A percentile compares a stretch with the other conserved stretches of the same genome.
Evolutionary conservation across 1,140 invertebrate species (phyloP).

Genomic region (Habropoda laboriosa): DNA sequence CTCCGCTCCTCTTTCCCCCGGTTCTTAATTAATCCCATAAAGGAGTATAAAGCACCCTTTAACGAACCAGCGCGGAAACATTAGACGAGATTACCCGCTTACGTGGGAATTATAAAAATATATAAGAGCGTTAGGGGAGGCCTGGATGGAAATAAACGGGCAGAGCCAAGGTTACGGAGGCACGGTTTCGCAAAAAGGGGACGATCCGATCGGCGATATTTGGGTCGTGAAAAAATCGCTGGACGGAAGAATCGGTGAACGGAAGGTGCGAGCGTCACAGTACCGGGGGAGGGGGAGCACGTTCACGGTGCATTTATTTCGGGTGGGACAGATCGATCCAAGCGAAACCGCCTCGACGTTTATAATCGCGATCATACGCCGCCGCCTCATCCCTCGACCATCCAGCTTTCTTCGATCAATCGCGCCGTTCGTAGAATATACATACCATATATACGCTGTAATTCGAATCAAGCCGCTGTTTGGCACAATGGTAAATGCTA

Average conservation of each 20-base stretch:
- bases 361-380: neutral
- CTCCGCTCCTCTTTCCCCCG: conserved; percentile 7
- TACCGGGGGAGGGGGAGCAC: no score
- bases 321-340: conserved; percentile 9
- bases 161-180: conserved; percentile 36
- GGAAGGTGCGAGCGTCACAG: no score
- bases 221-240: conserved; percentile 27
- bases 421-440: no score
- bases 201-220: conserved; percentile 14
- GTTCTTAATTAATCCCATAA: conserved; percentile 33
- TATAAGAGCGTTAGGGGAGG: conserved; percentile 31
- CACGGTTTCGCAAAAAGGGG: conserved; percentile 2
- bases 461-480: conserved; percentile 29
- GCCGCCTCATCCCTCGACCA: no score
- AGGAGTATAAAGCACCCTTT: conserved; percentile 26
- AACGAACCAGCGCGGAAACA: conserved; percentile 27
- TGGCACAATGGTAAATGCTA: conserved; percentile 25
- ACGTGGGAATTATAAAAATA: conserved; percentile 44
- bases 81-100: conserved; percentile 36
- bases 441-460: conserved; percentile 2
- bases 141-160: conserved; percentile 28
- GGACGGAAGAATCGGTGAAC: conserved; percentile 22
- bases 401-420: neutral
- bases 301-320: conserved; percentile 24
- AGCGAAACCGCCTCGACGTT: no score